Evolutionary conservation across 1,140 invertebrate species (phyloP).

Genomic region (Thaumetopoea pityocampa): DNA sequence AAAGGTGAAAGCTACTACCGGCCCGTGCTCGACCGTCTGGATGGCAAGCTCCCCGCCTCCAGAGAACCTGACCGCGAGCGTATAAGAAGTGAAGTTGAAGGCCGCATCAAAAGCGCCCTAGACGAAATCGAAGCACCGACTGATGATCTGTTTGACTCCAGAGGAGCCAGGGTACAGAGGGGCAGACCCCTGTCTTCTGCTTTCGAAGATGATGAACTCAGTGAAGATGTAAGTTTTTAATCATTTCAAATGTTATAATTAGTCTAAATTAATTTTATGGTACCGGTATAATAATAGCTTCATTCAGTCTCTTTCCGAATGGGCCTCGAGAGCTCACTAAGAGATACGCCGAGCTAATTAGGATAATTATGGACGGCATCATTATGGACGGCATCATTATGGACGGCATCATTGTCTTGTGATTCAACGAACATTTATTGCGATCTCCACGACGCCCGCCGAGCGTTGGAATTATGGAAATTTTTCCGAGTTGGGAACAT

Average conservation of each 20-base stretch:
- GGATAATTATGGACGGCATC: no score
- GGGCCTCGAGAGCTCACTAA: no score
- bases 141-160: slow-evolving; percentile 67
- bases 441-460: no score
- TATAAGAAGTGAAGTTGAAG: slow-evolving; percentile 57
- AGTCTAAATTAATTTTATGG: no score
- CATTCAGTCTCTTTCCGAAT: no score
- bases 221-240: slow-evolving; percentile 69
- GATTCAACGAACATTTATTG: no score
- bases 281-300: no score
- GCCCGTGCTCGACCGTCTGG: slow-evolving; percentile 83
- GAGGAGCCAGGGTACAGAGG: slow-evolving; percentile 60
- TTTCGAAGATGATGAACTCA: slow-evolving; percentile 66
- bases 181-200: slow-evolving; percentile 64
- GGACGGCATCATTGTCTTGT: no score
- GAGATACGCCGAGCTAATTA: no score
- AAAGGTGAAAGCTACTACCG: slow-evolving; percentile 88
- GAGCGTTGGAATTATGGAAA: no score
- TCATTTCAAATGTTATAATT: neutral
- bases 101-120: slow-evolving; percentile 71
- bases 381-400: no score
- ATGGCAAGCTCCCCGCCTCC: slow-evolving; percentile 80
- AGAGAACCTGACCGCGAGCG: slow-evolving; percentile 53
- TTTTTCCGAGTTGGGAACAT: no score
- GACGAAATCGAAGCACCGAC: slow-evolving; percentile 61